phyloP scores from a whole-genome alignment of 2,888 invertebrate species.

The Athrips mouffetella region DNA sequence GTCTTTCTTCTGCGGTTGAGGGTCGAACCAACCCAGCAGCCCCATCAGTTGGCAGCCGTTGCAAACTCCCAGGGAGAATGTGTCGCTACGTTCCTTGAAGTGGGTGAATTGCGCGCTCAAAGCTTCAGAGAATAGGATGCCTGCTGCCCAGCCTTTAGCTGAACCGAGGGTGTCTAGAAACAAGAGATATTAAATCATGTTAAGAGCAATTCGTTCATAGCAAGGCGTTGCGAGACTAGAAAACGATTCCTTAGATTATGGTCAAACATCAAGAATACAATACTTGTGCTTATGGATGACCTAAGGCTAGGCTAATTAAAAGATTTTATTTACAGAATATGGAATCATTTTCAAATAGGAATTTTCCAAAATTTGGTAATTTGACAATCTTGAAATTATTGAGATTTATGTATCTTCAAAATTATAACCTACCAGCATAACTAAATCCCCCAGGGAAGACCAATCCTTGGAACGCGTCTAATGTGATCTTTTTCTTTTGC shows the following conservation, averaged over 20 bases:
- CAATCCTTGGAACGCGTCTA: conserved; percentile 91
- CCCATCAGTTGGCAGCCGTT: conserved; percentile 99
- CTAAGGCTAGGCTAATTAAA: too few species aligned
- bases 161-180: conserved; percentile 93
- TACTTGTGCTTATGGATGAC: too few species aligned
- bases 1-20: conserved; percentile 39
- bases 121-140: conserved; percentile 87
- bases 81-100: conserved; percentile 87
- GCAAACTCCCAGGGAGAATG: conserved; percentile 98
- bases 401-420: background rate
- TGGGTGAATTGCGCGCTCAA: conserved; percentile 86
- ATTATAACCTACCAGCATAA: conserved; percentile 86
- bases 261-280: too few species aligned
- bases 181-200: conserved; percentile 12
- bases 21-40: conserved; percentile 92
- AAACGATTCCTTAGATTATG: too few species aligned
- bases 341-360: too few species aligned
- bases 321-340: too few species aligned
- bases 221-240: too few species aligned
- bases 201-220: too few species aligned
- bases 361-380: too few species aligned
- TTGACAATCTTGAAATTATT: background rate
- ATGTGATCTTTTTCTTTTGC: conserved; percentile 81
- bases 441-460: conserved; percentile 99
- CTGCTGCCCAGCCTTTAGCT: conserved; percentile 98